Conservation (phyloP, 2,888 invertebrate species). For the Sthenelais limicola region DNA sequence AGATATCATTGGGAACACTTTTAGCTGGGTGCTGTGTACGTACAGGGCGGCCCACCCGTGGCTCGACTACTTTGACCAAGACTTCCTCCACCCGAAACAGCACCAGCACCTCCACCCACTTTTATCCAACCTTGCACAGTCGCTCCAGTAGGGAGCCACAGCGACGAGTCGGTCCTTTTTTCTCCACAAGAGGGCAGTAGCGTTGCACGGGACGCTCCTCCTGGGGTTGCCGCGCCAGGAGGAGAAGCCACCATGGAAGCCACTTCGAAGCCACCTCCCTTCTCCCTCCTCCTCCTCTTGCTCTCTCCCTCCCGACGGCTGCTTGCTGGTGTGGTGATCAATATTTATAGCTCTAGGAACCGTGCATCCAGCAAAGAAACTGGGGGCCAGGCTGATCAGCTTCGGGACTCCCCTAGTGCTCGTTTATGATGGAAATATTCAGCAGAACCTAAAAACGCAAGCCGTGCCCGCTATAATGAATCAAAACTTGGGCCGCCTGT, state of each 20-base stretch:
- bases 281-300: not conserved
- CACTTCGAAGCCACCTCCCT: conserved; percentile 11
- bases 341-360: conserved; percentile 33
- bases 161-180: not conserved
- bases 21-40: too few relatives aligned
- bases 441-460: not conserved
- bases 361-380: conserved; percentile 28
- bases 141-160: too few relatives aligned
- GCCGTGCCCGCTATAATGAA: conserved; percentile 19
- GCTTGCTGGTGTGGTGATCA: not conserved
- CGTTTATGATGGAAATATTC: conserved; percentile 34
- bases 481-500: not conserved
- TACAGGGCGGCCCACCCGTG: too few relatives aligned
- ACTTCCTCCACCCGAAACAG: too few relatives aligned
- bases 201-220: not conserved
- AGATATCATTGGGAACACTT: too few relatives aligned
- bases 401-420: not conserved
- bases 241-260: conserved; percentile 1
- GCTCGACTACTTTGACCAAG: too few relatives aligned
- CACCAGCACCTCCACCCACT: too few relatives aligned
- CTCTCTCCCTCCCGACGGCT: not conserved
- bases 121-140: too few relatives aligned
- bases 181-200: conserved; percentile 20
- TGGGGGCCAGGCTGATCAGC: conserved; percentile 3
- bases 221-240: not conserved